Base-by-base conservation (phyloP, 2,113 vertebrate species). In the Eurypyga helias region DNA sequence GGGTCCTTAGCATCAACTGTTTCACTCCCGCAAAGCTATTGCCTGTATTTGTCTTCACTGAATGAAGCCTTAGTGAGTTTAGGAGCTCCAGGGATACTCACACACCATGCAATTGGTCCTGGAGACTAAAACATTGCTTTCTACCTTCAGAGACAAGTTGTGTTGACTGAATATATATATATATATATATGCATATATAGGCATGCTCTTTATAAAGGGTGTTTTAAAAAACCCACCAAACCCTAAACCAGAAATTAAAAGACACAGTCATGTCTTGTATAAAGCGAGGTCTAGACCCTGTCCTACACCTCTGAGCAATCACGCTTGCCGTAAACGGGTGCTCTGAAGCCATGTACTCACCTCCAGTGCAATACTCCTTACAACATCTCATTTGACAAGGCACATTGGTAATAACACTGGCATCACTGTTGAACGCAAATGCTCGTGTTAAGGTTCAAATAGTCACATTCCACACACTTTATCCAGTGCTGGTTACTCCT, bases 51-150 rank as follows among this genome's bases (percentile, higher is more conserved):
- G 16, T 57, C 29, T 55, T 25, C 38, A 17, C 3, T 48, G 38
- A 64, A 33, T 45, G 43, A 23, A 67, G 34, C 57, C 26, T 70
- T 33, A 1, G 4, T 6, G n/a, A 49, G 26, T 17, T 93, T 57
- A 14, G 2, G 1, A 52, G 12, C 41, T 91, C 57, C 87, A 65
- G 34, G 15, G 24, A 26, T 33, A 17, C 3, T 55, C 60, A 34
- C 7, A 12, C 31, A 18, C 7, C 1, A 2, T 25, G 55, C 14
- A 55, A 2, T 9, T 5, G 5, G 5, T 20, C 29, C 14, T 25
- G 33, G 43, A 62, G 81, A 45, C 26, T 7, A 15, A 11, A 36
- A 5, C 4, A 11, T 7, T 62, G 31, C 24, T 62, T 79, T 82
- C n/a, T 41, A 3, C 29, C 21, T 57, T 61, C 33, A 64, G 57